Conservation (phyloP, 2,113 vertebrate species). For the Anser cygnoides region DNA sequence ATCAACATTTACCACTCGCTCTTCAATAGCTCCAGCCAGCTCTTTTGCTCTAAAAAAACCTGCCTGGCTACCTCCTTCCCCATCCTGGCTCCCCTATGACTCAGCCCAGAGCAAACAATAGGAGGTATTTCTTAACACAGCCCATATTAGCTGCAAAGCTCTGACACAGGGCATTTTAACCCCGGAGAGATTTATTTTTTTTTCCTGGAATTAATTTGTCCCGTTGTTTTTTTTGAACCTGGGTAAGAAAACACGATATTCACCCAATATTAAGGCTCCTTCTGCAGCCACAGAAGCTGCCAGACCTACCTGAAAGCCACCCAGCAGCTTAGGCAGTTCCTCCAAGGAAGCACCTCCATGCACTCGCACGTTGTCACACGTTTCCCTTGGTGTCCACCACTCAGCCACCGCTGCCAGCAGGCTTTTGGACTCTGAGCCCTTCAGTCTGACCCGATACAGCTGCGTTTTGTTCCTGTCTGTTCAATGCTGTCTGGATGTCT, state of each 20-base stretch:
- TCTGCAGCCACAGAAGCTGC: neutral
- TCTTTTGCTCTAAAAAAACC: neutral
- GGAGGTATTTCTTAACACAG: neutral
- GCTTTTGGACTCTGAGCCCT: neutral
- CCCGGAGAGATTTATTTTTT: neutral
- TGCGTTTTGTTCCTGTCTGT: neutral
- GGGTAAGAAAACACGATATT: fast-evolving
- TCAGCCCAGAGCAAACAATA: constrained; percentile 11
- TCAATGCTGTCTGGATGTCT: neutral
- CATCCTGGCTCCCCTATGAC: neutral
- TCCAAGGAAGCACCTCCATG: neutral
- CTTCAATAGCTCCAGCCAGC: neutral
- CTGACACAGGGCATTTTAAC: neutral
- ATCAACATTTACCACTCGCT: constrained; percentile 18
- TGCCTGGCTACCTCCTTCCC: neutral
- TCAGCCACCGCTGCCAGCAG: neutral
- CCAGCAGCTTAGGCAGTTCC: neutral
- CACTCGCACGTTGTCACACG: neutral
- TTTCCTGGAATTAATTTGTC: neutral
- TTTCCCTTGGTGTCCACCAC: neutral
- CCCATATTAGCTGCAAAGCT: neutral
- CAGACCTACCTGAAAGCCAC: neutral
- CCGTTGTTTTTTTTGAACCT: neutral
- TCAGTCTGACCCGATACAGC: neutral
- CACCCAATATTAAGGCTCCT: neutral